Percentiles rank a stretch among this genome's conserved stretches.
Evolutionary conservation across 2,888 invertebrate genomes (phyloP).

Genomic region (Stenolophus ochropezus): DNA sequence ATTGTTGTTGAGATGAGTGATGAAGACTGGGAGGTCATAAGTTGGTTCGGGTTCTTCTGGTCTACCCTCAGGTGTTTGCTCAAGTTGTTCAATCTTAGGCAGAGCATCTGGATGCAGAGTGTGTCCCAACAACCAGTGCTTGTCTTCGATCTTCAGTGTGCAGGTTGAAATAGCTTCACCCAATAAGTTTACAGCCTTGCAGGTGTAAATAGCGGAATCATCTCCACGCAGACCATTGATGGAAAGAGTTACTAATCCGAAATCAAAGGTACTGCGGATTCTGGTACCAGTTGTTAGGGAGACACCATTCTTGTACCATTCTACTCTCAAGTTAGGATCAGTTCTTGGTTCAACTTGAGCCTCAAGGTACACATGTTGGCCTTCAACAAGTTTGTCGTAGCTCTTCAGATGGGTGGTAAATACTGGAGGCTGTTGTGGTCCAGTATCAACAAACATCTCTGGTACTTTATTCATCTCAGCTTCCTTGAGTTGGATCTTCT

Average conservation of each 20-base stretch:
- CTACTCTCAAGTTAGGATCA: conserved; percentile 90
- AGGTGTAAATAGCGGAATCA: conserved; percentile 96
- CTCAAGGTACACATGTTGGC: conserved; percentile 90
- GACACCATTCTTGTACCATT: conserved; percentile 95
- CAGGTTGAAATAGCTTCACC: conserved; percentile 97
- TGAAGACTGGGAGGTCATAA: conserved; percentile 91
- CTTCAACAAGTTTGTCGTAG: conserved; percentile 88
- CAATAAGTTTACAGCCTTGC: conserved; percentile 93
- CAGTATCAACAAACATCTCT: conserved; percentile 89
- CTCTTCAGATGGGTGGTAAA: conserved; percentile 94
- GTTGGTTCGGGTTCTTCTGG: conserved; percentile 84
- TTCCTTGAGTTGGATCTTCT: conserved; percentile 92
- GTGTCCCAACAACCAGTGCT: conserved; percentile 90
- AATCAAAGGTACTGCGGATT: conserved; percentile 95
- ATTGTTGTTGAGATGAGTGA: conserved; percentile 92
- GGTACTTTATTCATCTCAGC: conserved; percentile 93
- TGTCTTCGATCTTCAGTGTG: conserved; percentile 90
- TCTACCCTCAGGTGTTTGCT: conserved; percentile 83
- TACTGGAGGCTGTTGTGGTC: conserved; percentile 94
- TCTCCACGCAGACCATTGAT: conserved; percentile 90
- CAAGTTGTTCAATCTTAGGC: conserved; percentile 89
- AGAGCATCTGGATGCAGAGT: conserved; percentile 92
- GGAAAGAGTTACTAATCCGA: conserved; percentile 94
- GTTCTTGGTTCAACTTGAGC: conserved; percentile 94
- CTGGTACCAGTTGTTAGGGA: conserved; percentile 91